phyloP scores from a whole-genome alignment of 1,140 invertebrate genomes.

The Sminthurinus signatus region DNA sequence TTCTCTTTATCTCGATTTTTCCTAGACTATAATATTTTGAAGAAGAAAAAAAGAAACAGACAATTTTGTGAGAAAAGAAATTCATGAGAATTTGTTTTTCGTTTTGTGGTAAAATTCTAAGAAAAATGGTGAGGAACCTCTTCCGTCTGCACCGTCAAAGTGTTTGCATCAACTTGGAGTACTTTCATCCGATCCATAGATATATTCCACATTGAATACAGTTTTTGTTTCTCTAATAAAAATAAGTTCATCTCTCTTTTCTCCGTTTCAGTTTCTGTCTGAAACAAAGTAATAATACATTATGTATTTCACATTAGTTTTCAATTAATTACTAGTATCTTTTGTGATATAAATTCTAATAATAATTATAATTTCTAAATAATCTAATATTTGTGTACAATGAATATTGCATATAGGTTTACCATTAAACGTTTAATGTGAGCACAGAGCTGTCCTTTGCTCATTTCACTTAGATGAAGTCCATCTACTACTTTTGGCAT shows the following conservation, averaged over 20 bases:
- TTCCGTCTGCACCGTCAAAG: not conserved
- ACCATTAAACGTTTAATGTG: not conserved
- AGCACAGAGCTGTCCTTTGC: not conserved
- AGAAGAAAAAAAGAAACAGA: not conserved
- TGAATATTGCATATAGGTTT: not conserved
- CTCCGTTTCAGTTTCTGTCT: not conserved
- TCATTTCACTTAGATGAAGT: not conserved
- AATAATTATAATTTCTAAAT: not conserved
- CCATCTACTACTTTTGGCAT: not conserved
- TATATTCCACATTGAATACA: not conserved
- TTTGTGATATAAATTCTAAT: not conserved
- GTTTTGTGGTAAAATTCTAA: not conserved
- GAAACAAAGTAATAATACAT: too few relatives aligned
- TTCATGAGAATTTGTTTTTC: not conserved
- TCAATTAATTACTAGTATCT: too few relatives aligned
- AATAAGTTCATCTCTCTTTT: not conserved
- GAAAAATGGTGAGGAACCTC: not conserved
- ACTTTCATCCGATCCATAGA: not conserved
- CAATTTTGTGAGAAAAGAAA: not conserved
- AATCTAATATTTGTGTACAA: not conserved
- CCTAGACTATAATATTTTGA: not conserved
- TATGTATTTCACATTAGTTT: too few relatives aligned
- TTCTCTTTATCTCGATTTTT: not conserved
- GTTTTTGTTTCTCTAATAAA: conserved; percentile 8
- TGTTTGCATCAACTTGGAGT: not conserved